phyloP scores from a whole-genome alignment of 2,797 vertebrate genomes.

The Potorous gilbertii region DNA sequence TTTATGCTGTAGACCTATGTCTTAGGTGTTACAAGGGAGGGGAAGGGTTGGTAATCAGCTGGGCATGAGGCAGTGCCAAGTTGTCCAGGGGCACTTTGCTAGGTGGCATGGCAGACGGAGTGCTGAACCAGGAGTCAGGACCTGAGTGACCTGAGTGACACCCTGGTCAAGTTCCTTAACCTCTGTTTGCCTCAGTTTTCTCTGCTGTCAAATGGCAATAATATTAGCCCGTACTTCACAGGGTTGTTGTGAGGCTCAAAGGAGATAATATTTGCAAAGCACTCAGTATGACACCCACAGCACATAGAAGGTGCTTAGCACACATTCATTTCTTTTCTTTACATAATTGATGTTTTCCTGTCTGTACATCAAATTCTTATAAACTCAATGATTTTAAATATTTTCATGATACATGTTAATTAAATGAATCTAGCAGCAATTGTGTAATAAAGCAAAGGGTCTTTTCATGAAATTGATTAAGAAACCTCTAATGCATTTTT shows the following conservation, averaged over 20 bases:
- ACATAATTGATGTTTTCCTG: not conserved
- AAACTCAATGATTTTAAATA: not conserved
- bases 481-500: not conserved
- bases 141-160: not conserved
- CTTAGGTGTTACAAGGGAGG: not conserved
- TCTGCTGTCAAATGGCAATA: not conserved
- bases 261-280: not conserved
- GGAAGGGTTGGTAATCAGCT: not conserved
- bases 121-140: not conserved
- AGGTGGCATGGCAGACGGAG: not conserved
- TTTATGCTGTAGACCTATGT: not conserved
- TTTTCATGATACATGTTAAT: not conserved
- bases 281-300: not conserved
- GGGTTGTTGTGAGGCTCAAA: not conserved
- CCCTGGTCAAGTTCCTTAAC: not conserved
- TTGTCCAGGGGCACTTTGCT: not conserved
- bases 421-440: not conserved
- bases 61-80: not conserved
- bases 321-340: not conserved
- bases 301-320: not conserved
- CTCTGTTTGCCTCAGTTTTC: not conserved
- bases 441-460: not conserved
- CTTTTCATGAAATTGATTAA: not conserved
- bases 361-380: not conserved
- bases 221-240: not conserved